Evolutionary conservation across 2,797 vertebrate species (phyloP).

Genomic region (Mionectes olivaceus): DNA sequence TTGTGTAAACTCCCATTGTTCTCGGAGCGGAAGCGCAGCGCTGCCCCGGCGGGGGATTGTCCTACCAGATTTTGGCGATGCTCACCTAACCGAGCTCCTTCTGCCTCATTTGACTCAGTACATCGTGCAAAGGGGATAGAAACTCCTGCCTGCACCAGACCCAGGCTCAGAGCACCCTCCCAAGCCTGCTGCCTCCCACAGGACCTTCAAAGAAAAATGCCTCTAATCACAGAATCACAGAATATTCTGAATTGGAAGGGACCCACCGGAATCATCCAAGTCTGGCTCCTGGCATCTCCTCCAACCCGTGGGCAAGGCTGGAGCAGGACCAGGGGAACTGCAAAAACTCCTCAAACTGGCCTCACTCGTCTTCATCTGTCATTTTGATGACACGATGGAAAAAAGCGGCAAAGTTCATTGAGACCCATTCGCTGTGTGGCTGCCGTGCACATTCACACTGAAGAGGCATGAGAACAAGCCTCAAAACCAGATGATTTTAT

Average conservation of each 20-base stretch:
- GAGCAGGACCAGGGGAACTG: neutral
- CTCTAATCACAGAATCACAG: neutral
- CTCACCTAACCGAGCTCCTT: neutral
- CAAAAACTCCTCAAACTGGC: neutral
- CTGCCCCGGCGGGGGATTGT: neutral
- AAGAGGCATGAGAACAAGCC: neutral
- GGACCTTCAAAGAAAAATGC: neutral
- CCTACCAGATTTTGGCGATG: neutral
- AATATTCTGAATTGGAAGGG: neutral
- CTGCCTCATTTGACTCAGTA: neutral
- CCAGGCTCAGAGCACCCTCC: neutral
- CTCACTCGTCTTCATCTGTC: neutral
- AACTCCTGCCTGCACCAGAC: neutral
- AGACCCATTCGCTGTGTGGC: neutral
- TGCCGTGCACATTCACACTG: accelerated
- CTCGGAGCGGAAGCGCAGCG: neutral
- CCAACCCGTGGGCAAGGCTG: neutral
- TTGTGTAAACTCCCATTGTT: constrained; percentile 57
- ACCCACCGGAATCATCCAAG: neutral
- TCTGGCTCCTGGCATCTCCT: neutral
- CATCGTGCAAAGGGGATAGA: neutral
- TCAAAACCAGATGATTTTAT: neutral
- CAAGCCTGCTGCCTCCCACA: neutral
- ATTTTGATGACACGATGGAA: neutral
- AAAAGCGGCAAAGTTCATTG: neutral